Conservation (phyloP, 2,888 invertebrate species). For the Lumbricus terrestris region DNA sequence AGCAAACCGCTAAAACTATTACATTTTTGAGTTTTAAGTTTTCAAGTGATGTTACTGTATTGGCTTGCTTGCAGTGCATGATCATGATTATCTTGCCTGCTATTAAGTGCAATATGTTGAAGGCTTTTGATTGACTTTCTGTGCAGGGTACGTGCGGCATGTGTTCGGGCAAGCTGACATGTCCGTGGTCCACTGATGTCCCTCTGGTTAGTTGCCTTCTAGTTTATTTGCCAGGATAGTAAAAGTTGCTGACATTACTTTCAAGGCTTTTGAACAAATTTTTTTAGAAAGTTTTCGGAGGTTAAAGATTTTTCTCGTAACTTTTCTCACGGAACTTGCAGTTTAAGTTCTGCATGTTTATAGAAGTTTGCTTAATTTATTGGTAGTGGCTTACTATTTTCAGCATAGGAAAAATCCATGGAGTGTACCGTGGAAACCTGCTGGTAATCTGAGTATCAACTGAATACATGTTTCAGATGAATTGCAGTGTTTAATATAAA, state of each 20-base stretch:
- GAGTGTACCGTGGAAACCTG: neutral
- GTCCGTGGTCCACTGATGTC: slow-evolving; percentile 36
- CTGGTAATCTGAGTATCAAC: neutral
- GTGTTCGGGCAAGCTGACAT: slow-evolving; percentile 41
- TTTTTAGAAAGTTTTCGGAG: neutral
- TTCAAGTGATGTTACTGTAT: neutral
- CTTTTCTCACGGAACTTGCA: neutral
- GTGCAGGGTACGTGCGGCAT: slow-evolving; percentile 41
- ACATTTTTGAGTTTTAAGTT: neutral
- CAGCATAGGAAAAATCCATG: neutral
- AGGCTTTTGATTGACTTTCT: slow-evolving; percentile 22
- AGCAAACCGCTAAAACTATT: neutral
- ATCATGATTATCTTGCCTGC: neutral
- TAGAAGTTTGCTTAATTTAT: neutral
- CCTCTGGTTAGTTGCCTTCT: slow-evolving; percentile 35
- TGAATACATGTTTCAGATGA: neutral
- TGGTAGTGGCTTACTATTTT: neutral
- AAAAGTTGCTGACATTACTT: neutral
- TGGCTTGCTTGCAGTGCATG: neutral
- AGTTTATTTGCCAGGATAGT: neutral
- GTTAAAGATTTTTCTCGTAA: neutral
- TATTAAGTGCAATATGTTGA: slow-evolving; percentile 34
- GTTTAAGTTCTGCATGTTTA: neutral
- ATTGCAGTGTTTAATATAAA: neutral
- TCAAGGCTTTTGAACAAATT: neutral